Evolutionary conservation across 1,140 invertebrate species (phyloP), one percentile per base, ranked within the genome.

Genomic region (Steinernema feltiae): DNA sequence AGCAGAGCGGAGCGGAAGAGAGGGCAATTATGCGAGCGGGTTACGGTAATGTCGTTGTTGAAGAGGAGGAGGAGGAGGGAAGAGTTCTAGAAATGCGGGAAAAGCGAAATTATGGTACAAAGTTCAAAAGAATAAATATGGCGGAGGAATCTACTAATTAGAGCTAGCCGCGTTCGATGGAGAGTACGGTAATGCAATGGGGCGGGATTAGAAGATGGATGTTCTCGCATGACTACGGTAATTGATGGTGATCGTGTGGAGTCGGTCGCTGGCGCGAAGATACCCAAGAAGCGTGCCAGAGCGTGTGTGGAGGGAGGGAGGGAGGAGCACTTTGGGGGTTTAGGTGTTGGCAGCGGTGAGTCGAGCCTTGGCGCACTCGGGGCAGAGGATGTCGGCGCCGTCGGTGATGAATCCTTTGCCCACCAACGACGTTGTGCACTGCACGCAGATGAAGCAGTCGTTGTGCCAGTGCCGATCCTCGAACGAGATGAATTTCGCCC

Each of bases 401-500:
- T 98, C 96, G 83, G 95, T 97, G 88, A 99, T 97, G 90, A 99
- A 99, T 77, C 97, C 97, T 86, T 94, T 93, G 76, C 96, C 96
- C 29, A 99, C 96, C 82, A 99, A 90, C 53, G 94, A 95, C 69
- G 92, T 83, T 85, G 93, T 92, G 90, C 97, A 99, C 80, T 92
- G 91, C 82, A 94, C 93, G 89, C 97, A 99, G 87, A 94, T 93
- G 90, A 81, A 82, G 48, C 97, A 99, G 88, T 98, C 94, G 88
- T 98, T 98, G 89, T 99, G 97, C 97, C 97, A 99, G 88, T 99
- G 95, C 78, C 96, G 92, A 89, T 98, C 95, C 88, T 98, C 95
- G 89, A 99, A 99, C 48, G 94, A 97, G 88, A 99, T 98, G 90
- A 98, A 99, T 82, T 96, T 93, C 48, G 96, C 98, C 84, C 97